Conservation (phyloP, 2,888 invertebrate genomes). For the Plagodis pulveraria region DNA sequence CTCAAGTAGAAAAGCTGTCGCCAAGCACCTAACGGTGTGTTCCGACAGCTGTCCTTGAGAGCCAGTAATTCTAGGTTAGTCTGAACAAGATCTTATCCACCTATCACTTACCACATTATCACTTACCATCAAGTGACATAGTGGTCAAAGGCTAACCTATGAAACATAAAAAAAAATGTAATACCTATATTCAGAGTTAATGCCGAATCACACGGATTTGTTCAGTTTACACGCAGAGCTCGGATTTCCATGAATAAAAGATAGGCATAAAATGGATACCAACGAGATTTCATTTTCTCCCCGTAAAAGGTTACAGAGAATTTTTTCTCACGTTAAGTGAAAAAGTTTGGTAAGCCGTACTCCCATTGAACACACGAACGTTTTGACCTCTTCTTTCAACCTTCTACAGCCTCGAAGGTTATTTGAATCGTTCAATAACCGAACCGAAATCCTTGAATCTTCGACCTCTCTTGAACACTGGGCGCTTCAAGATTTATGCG, state of each 20-base stretch:
- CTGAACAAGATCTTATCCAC: no score
- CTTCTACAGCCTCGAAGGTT: slow-evolving; percentile 9
- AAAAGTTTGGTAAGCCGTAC: slow-evolving; percentile 1
- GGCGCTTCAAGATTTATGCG: slow-evolving; percentile 7
- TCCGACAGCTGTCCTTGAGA: no score
- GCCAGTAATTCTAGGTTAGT: no score
- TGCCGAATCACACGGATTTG: no score
- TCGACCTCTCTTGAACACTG: slow-evolving; percentile 9
- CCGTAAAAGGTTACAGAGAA: background rate
- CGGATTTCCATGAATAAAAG: background rate
- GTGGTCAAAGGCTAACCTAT: no score
- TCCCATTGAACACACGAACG: background rate
- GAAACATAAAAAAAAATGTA: no score
- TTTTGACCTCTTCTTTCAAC: background rate
- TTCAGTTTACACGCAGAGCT: background rate
- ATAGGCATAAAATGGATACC: background rate
- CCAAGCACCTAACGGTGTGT: no score
- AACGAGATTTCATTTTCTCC: slow-evolving; percentile 1
- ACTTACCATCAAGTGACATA: no score
- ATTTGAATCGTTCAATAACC: slow-evolving; percentile 15
- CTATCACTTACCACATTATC: no score
- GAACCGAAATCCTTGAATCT: slow-evolving; percentile 2
- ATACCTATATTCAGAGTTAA: no score
- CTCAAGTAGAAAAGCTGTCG: no score
- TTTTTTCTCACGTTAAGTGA: slow-evolving; percentile 8